Base-by-base conservation (phyloP, 2,888 invertebrate species). In the Aproaerema taeniolella region DNA sequence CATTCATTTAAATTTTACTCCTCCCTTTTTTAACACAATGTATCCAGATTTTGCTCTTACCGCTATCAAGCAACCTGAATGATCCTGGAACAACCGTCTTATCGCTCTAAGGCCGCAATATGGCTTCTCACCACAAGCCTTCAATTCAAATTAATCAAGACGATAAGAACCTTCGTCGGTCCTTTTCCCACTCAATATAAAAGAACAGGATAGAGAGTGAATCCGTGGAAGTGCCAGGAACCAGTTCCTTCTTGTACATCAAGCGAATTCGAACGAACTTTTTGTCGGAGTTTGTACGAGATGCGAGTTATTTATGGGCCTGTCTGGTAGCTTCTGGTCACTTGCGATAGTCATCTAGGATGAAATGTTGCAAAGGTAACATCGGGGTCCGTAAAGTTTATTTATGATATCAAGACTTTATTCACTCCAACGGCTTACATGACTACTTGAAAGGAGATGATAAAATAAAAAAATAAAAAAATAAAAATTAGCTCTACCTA, bases 101-200 rank as follows among this genome's bases (percentile, higher is more conserved):
- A n/a, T n/a, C n/a, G n/a, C n/a, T n/a, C n/a, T 8, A 20, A 20
- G 8, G 36, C 43, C 41, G 43, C 47, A 59, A 55, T 73, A 77
- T 64, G 77, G 77, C 75, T 79, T 81, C 56, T 57, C 58, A 80
- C 82, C 81, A 61, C 82, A 79, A 67, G 13, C 45, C 39, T 43
- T 36, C 43, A 43, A 51, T 52, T 49, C 39, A 44, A 48, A 45
- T 36, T 31, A 38, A 36, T 36, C 37, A 43, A 42, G n/a, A n/a
- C 47, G 44, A n/a, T n/a, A n/a, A 45, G 47, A 46, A 43, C 50
- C 43, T 50, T 53, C 51, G 46, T 34, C 41, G 40, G 39, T 66
- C 63, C 43, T 42, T 35, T 44, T 20, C 20, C 7, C 7, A 20
- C 20, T 20, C n/a, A 43, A 45, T 50, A 51, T 50, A 44, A 47